A percentile compares a stretch with the other conserved stretches of the same genome.
Conservation (phyloP, 2,113 vertebrate species). For the Lethenteron reissneri region DNA sequence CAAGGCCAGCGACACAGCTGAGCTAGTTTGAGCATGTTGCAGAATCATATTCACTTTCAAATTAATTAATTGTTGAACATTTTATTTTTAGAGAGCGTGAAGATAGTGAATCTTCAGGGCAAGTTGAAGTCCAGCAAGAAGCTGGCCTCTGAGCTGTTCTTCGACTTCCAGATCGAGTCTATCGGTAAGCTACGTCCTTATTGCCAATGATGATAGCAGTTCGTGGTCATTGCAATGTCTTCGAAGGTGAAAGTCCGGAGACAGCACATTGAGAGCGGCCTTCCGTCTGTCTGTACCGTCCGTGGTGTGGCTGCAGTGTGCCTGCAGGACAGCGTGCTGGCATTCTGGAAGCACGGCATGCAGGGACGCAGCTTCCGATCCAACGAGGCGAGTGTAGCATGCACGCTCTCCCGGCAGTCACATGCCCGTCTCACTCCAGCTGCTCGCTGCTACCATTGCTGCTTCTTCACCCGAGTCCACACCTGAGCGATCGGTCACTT, state of each 20-base stretch:
- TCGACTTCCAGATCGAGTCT: conserved; percentile 30
- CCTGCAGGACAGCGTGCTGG: conserved; percentile 34
- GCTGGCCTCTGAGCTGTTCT: conserved; percentile 20
- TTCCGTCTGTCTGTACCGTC: conserved; percentile 1
- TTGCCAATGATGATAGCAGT: conserved; percentile 6
- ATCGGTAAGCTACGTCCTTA: conserved; percentile 26
- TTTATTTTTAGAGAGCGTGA: conserved; percentile 21
- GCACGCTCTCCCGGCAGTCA: too few relatives aligned
- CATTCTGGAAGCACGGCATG: conserved; percentile 54
- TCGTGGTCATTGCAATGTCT: neutral
- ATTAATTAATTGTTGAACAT: too few relatives aligned
- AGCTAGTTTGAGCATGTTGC: too few relatives aligned
- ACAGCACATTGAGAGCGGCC: too few relatives aligned
- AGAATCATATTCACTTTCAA: too few relatives aligned
- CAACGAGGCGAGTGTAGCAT: conserved; percentile 15
- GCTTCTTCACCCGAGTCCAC: too few relatives aligned
- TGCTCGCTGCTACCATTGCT: too few relatives aligned
- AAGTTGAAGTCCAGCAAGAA: conserved; percentile 17
- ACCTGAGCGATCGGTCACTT: too few relatives aligned
- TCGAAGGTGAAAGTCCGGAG: too few relatives aligned
- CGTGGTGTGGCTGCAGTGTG: conserved; percentile 26
- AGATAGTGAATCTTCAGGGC: conserved; percentile 35
- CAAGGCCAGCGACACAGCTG: too few relatives aligned
- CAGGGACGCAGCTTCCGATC: conserved; percentile 27
- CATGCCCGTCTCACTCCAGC: too few relatives aligned